Base-by-base conservation (phyloP, 2,888 invertebrate species). In the Andrena trimmerana region DNA sequence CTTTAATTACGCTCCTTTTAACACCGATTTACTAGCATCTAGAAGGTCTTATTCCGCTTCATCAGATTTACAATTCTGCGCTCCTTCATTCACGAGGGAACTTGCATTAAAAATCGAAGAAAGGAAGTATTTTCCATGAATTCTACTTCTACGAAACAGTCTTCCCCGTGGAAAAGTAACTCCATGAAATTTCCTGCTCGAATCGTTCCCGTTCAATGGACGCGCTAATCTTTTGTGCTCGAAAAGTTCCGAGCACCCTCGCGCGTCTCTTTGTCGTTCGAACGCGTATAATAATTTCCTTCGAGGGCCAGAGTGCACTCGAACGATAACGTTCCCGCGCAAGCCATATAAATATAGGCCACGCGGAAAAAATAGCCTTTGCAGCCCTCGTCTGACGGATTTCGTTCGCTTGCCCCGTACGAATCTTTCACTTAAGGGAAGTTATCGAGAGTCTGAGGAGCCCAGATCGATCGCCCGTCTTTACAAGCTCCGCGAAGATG, bases 401-500 rank as follows among this genome's bases (percentile, higher is more conserved):
- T 67, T 66, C 42, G 73, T 42, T 57, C 73, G 54, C 42, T 54
- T 59, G 24, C 42, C 50, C 13, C 16, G 54, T 36, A 65, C 63
- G 50, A 50, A 65, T 59, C 50, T 29, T 36, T 29, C 10, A n/a
- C 27, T 73, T 31, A 31, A 62, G 65, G 68, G 33, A 79, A 65
- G 54, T 65, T 74, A 74, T 79, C 68, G 63, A 24, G 65, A 52
- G 50, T 13, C 48, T 62, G 81, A 84, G 13, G 42, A 42, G 42
- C 2, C 13, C 42, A 42, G 42, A 13, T 42, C 42, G 42, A 42
- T 42, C 42, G 13, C 42, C 1, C 42, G 42, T 13, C 42, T 42
- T 42, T 42, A 42, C 59, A 76, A 75, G 81, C 52, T 84, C 72
- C 60, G 50, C 50, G 69, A 48, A 74, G 70, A 75, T 73, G 78